Evolutionary conservation across 2,888 invertebrate genomes (phyloP), one percentile per base, ranked within the genome.

Genomic region (Drymonia ruficornis): DNA sequence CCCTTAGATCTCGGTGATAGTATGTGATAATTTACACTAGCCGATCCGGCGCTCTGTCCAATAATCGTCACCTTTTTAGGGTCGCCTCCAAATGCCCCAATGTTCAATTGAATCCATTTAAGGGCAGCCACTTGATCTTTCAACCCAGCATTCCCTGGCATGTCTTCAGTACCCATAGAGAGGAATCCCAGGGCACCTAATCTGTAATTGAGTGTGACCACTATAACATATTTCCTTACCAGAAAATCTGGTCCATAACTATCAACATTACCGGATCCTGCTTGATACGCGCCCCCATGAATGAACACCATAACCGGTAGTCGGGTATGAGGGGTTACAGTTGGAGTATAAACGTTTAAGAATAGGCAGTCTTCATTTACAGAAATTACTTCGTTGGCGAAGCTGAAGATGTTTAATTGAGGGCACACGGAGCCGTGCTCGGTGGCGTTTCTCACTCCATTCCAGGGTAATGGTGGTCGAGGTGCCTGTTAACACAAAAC

Each of bases 1-100:
- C 80, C 83, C 62, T 80, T 81, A 0, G 83, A 78, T 72, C 86
- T 66, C 0, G 86, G 86, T 11, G 87, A 87, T 38, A 84, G 50
- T 5, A 80, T 46, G 50, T 84, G 84, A 7, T 69, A 63, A 4
- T 53, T 60, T 7, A 72, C 58, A 0, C 83, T 77, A 1, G 80
- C 63, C 1, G 80, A 80, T 5, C 86, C 86, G 13, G 83, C 80
- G 43, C 84, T 86, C 56, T 83, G 73, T 18, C 84, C 85, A 52
- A 85, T 78, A 15, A 85, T 53, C 0, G 85, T 85, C 0, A 84
- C 69, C 49, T 76, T 80, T 44, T 45, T 34, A n/a, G 52, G 43
- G 13, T 52, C 23, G 0, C 52, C 52, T 1, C 59, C 50, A 36
- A 47, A 53, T 28, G 4, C 5, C 43, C 11, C 6, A 18, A 44